Evolutionary conservation across 2,113 vertebrate species (phyloP), one percentile per base, ranked within the genome.

Genomic region (Pygoscelis adeliae): DNA sequence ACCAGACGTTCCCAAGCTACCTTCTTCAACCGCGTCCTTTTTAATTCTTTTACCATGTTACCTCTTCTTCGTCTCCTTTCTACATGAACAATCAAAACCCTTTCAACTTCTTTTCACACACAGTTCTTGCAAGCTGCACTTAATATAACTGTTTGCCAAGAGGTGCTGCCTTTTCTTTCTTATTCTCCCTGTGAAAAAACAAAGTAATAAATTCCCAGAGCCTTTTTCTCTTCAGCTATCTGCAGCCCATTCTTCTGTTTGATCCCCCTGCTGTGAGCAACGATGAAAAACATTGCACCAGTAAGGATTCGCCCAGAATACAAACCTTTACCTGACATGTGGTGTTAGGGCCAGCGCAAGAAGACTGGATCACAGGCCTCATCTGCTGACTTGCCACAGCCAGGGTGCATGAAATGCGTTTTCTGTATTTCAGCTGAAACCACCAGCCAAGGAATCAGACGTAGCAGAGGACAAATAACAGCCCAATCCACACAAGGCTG

Each of bases 91-190:
- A 92, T 59, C 53, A 83, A 89, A 97, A 92, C 73, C 46, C 59
- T 95, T 93, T 95, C 27, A 88, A 87, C 89, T 80, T 95, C 78
- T 96, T 96, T 90, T 86, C 87, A 95, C 18, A 77, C 9, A 30
- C 14, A 29, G 32, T 46, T 86, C 71, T 63, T 73, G 79, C 58
- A 90, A 85, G 73, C 58, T 63, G n/a, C 73, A 81, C 38, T 76
- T 83, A 88, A 47, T 32, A 11, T 38, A 83, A 77, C 42, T 67
- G 52, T 89, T 93, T 94, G 78, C 27, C 66, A 70, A 83, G 74
- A 88, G 10, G 20, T 53, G n/a, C 67, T 93, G 78, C 38, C 29
- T 91, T 83, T 85, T 91, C 78, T 89, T 76, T 36, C 59, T 92
- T 82, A 40, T 53, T 91, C 30, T 95, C 3, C 4, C 29, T 15